Conservation (phyloP, 2,888 invertebrate genomes). For the Oscheius onirici region DNA sequence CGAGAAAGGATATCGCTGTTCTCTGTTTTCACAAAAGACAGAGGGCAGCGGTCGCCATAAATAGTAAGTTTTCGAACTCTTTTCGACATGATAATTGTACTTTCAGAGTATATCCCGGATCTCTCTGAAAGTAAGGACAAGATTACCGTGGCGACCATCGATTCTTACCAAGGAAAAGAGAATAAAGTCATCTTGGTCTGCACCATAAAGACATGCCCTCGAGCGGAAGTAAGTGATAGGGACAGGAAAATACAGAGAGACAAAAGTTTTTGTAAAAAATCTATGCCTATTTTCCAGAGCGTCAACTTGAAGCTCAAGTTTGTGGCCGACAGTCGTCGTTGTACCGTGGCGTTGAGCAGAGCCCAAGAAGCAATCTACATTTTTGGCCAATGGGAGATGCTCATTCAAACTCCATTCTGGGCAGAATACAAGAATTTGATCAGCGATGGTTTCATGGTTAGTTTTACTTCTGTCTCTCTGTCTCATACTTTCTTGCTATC, state of each 20-base stretch:
- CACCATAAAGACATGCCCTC: background rate
- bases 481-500: no score
- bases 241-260: no score
- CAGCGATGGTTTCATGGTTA: no score
- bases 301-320: background rate
- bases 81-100: no score
- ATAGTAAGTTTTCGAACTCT: background rate
- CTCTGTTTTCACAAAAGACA: background rate
- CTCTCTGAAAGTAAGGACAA: no score
- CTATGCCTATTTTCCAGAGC: no score
- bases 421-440: no score
- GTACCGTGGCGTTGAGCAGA: background rate
- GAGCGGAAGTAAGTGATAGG: background rate
- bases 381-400: background rate
- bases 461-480: no score
- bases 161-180: background rate
- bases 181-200: background rate
- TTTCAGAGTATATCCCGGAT: no score
- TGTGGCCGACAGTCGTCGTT: background rate
- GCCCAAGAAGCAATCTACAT: background rate
- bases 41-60: background rate
- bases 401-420: background rate
- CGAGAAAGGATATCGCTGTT: background rate
- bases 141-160: background rate
- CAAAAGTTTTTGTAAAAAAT: no score